phyloP scores from a whole-genome alignment of 2,888 invertebrate species.

The Drosophila nr. perissopoda region DNA sequence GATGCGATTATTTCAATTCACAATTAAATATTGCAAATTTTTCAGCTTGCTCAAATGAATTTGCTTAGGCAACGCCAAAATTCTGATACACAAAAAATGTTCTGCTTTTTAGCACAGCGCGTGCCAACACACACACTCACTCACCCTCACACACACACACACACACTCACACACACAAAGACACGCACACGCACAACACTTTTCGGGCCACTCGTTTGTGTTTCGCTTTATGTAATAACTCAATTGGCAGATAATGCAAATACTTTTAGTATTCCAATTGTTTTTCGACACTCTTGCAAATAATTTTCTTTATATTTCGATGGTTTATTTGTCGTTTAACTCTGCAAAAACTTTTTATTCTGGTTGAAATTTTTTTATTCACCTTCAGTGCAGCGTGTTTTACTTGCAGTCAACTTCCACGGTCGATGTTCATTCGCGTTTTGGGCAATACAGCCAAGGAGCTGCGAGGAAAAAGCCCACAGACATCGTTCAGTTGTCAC shows the following conservation, averaged over 20 bases:
- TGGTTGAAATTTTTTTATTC: slow-evolving; percentile 57
- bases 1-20: slow-evolving; percentile 2
- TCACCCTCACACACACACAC: slow-evolving; percentile 6
- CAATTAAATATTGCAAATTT: slow-evolving; percentile 21
- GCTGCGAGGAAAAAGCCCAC: slow-evolving; percentile 79
- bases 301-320: slow-evolving; percentile 15
- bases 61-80: slow-evolving; percentile 42
- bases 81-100: slow-evolving; percentile 76
- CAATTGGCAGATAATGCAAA: slow-evolving; percentile 21
- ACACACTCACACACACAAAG: slow-evolving; percentile 28
- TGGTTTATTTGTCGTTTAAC: slow-evolving; percentile 17
- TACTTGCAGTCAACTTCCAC: slow-evolving; percentile 83
- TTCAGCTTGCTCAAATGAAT: slow-evolving; percentile 20
- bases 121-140: slow-evolving; percentile 52
- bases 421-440: slow-evolving; percentile 85
- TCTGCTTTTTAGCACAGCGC: slow-evolving; percentile 64
- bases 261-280: slow-evolving; percentile 20
- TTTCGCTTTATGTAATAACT: slow-evolving; percentile 73
- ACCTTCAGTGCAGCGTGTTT: slow-evolving; percentile 80
- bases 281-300: slow-evolving; percentile 28
- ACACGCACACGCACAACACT: slow-evolving; percentile 61
- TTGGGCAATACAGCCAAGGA: slow-evolving; percentile 78
- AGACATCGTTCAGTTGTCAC: slow-evolving; percentile 33
- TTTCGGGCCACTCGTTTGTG: slow-evolving; percentile 60
- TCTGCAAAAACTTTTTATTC: slow-evolving; percentile 35